These are phyloP conservation scores for Oreochromis spilurus DNA, from an alignment of 2,113 vertebrate genomes.

Conservation along the genomic window DNA sequence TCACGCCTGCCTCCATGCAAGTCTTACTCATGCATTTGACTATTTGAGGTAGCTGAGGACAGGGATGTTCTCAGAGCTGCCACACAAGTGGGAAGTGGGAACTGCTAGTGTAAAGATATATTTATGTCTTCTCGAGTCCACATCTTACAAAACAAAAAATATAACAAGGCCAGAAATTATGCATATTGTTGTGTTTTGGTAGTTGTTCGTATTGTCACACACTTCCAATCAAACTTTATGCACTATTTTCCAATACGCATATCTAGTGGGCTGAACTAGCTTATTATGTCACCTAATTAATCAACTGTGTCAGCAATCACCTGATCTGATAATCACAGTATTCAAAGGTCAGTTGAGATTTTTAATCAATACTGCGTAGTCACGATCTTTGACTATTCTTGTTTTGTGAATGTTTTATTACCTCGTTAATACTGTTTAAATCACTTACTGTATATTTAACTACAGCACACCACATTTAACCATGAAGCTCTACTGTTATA, in stretches of 20 bases:
- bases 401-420: neutral
- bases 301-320: neutral
- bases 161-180: neutral
- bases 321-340: neutral
- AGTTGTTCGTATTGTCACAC: neutral
- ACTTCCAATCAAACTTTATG: neutral
- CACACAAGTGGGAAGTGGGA: constrained; percentile 27
- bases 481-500: neutral
- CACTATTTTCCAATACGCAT: neutral
- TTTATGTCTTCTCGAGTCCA: constrained; percentile 8
- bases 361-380: neutral
- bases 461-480: neutral
- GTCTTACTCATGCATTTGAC: constrained; percentile 28
- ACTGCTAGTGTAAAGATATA: neutral
- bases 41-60: constrained; percentile 23
- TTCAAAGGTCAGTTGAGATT: neutral
- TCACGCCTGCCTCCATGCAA: neutral
- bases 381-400: neutral
- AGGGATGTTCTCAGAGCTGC: constrained; percentile 10
- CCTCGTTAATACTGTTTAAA: neutral
- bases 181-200: neutral
- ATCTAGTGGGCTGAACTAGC: neutral
- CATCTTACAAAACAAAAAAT: neutral
- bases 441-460: constrained; percentile 3
- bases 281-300: neutral